Evolutionary conservation across 1,140 invertebrate species (phyloP).

Genomic region (Drosophila ambigua): DNA sequence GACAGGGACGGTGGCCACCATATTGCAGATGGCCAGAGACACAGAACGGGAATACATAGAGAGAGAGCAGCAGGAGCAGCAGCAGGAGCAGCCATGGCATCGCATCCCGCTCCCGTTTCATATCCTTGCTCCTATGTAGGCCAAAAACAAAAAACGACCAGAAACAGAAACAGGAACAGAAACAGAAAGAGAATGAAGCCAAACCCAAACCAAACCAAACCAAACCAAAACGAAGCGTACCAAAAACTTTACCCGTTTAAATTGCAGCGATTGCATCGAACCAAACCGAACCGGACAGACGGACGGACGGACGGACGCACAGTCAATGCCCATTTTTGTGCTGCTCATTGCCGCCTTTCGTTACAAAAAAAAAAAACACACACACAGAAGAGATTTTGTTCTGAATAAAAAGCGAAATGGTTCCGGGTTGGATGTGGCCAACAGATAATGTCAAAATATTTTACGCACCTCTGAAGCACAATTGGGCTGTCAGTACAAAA

Average conservation of each 20-base stretch:
- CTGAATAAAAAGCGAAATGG: too few relatives aligned
- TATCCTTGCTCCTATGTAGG: constrained; percentile 51
- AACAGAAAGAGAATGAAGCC: neutral
- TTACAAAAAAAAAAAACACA: too few relatives aligned
- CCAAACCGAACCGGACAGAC: constrained; percentile 22
- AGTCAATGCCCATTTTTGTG: too few relatives aligned
- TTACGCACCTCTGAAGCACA: neutral
- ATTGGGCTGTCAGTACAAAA: neutral
- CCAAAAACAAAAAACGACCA: constrained; percentile 46
- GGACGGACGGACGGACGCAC: too few relatives aligned
- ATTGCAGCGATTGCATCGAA: constrained; percentile 56
- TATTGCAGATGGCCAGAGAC: neutral
- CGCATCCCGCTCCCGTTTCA: constrained; percentile 25
- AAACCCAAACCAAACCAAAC: neutral
- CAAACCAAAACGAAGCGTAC: constrained; percentile 35
- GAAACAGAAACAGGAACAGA: neutral
- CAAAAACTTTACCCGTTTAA: constrained; percentile 67
- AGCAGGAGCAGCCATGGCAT: neutral
- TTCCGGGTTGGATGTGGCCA: constrained; percentile 14
- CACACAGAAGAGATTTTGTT: too few relatives aligned
- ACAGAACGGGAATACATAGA: constrained; percentile 6
- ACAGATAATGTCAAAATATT: constrained; percentile 1
- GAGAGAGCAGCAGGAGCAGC: neutral
- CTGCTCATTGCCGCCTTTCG: too few relatives aligned
- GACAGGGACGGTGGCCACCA: neutral